A percentile compares a stretch with the other conserved stretches of the same genome.
These are phyloP conservation scores for Brachionus plicatilis DNA, from an alignment of 1,140 invertebrate genomes.

Conservation along the genomic window DNA sequence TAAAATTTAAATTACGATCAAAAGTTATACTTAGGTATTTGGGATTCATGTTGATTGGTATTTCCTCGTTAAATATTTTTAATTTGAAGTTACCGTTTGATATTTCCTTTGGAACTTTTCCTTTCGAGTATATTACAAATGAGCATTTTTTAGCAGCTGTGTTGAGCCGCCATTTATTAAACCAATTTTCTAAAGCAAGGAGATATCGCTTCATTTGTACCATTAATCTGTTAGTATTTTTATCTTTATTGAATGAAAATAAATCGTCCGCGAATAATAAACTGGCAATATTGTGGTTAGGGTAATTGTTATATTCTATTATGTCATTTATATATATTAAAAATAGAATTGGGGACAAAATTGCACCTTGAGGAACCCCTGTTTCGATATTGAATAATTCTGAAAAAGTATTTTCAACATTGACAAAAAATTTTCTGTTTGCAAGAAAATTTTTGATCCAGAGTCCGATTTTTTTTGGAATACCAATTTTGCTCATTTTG, in stretches of 20 bases:
- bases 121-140: background rate
- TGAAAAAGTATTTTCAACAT: background rate
- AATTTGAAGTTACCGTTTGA: background rate
- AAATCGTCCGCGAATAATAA: constrained; percentile 7
- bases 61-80: background rate
- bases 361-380: background rate
- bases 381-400: background rate
- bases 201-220: constrained; percentile 7
- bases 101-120: background rate
- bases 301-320: background rate
- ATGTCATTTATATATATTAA: constrained; percentile 4
- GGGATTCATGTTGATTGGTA: background rate
- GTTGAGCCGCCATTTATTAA: background rate
- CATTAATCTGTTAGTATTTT: background rate
- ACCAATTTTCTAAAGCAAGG: background rate
- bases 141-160: constrained; percentile 6
- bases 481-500: background rate
- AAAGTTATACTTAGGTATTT: background rate
- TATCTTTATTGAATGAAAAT: background rate
- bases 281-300: background rate
- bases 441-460: background rate
- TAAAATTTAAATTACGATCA: background rate
- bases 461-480: background rate
- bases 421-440: background rate
- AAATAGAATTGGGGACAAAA: constrained; percentile 49